phyloP scores from a whole-genome alignment of 2,888 invertebrate species.

The Syrista parreyssii region DNA sequence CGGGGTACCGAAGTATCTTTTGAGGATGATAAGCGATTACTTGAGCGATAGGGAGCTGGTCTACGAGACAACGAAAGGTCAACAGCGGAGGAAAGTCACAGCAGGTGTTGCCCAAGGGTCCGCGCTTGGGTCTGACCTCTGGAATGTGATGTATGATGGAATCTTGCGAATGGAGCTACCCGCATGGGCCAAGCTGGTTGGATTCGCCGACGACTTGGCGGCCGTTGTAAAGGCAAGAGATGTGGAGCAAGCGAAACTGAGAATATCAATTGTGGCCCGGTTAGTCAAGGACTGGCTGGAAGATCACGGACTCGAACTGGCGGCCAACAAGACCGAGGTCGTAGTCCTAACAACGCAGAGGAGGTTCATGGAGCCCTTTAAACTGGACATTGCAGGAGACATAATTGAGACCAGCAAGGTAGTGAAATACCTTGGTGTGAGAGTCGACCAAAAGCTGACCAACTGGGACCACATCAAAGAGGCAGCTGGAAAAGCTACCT shows the following conservation, averaged over 20 bases:
- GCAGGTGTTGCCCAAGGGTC: slow-evolving; percentile 34
- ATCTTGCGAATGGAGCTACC: slow-evolving; percentile 23
- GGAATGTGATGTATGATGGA: slow-evolving; percentile 36
- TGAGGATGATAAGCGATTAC: slow-evolving; percentile 24
- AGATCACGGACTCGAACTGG: slow-evolving; percentile 24
- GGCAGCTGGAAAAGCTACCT: slow-evolving; percentile 27
- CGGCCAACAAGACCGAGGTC: slow-evolving; percentile 29
- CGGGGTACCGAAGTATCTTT: slow-evolving; percentile 22
- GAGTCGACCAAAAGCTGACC: slow-evolving; percentile 26
- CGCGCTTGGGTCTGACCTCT: slow-evolving; percentile 31
- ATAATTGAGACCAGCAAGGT: neutral
- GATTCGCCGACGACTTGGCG: slow-evolving; percentile 32
- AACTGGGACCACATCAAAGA: slow-evolving; percentile 29
- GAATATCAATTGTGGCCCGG: slow-evolving; percentile 20
- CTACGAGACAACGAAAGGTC: slow-evolving; percentile 28
- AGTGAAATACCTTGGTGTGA: slow-evolving; percentile 35
- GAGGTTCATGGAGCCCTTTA: too few species aligned
- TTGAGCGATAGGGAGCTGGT: slow-evolving; percentile 23
- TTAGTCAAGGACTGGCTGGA: slow-evolving; percentile 26
- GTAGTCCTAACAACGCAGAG: slow-evolving; percentile 3
- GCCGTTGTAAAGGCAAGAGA: slow-evolving; percentile 17
- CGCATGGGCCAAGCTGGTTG: slow-evolving; percentile 18
- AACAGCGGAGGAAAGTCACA: slow-evolving; percentile 18
- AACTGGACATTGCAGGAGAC: too few species aligned
- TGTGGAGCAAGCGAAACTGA: slow-evolving; percentile 13